phyloP scores from a whole-genome alignment of 2,888 invertebrate species.

The Polymixis flavicincta region DNA sequence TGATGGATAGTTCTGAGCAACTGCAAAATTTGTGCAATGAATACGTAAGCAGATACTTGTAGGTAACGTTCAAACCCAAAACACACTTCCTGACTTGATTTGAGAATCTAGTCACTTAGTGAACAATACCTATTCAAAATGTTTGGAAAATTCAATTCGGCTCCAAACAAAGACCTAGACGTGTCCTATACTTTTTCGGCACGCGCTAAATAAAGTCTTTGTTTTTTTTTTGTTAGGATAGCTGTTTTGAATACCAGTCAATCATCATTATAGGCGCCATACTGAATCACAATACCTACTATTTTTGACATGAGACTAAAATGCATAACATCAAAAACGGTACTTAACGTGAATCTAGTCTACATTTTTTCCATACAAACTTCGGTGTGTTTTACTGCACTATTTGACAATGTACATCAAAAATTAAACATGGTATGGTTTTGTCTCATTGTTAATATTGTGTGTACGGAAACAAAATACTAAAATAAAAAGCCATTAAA shows the following conservation, averaged over 20 bases:
- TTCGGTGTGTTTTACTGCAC: no score
- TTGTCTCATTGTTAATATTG: no score
- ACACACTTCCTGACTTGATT: slow-evolving; percentile 24
- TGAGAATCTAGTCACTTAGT: slow-evolving; percentile 21
- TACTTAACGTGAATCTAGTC: no score
- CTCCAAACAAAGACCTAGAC: neutral
- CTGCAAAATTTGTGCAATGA: slow-evolving; percentile 66
- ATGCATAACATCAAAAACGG: no score
- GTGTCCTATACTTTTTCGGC: neutral
- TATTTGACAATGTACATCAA: no score
- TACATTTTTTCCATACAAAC: no score
- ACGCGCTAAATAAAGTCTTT: neutral
- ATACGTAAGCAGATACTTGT: slow-evolving; percentile 48
- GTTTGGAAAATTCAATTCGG: slow-evolving; percentile 18
- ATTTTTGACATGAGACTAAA: neutral
- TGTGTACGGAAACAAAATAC: no score
- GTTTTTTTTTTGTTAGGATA: neutral
- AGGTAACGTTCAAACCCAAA: slow-evolving; percentile 30
- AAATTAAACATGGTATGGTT: no score
- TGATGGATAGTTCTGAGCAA: slow-evolving; percentile 62
- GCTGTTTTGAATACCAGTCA: slow-evolving; percentile 18
- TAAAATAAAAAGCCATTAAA: no score
- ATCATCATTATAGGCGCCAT: slow-evolving; percentile 2
- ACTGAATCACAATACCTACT: neutral
- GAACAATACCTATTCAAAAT: slow-evolving; percentile 32